phyloP scores from a whole-genome alignment of 2,888 invertebrate species.

The Deilephila porcellus region DNA sequence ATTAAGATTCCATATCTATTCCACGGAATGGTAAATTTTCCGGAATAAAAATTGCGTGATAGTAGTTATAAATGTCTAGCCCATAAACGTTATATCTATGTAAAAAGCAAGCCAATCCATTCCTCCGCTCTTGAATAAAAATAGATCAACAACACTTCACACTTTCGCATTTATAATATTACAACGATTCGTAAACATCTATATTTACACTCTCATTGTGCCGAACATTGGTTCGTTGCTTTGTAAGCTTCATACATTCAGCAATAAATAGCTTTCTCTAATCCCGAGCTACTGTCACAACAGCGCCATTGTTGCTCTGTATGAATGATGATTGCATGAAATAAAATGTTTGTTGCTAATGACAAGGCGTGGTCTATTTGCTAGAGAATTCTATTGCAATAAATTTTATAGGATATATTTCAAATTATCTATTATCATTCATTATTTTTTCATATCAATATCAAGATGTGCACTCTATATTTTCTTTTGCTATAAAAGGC shows the following conservation, averaged over 20 bases:
- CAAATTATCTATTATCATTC: too few relatives aligned
- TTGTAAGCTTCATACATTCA: slow-evolving; percentile 5
- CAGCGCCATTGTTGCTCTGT: slow-evolving; percentile 12
- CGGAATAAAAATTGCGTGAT: too few relatives aligned
- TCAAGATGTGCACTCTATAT: too few relatives aligned
- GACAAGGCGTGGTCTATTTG: background rate
- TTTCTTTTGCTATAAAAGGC: too few relatives aligned
- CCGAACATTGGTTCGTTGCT: background rate
- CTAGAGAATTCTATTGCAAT: background rate
- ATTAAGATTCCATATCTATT: too few relatives aligned
- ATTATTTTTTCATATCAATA: too few relatives aligned
- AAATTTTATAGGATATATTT: background rate
- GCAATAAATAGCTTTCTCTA: slow-evolving; percentile 5
- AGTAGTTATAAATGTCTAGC: too few relatives aligned
- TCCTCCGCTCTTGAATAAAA: too few relatives aligned
- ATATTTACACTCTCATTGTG: background rate
- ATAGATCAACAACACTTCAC: too few relatives aligned
- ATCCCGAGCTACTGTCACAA: slow-evolving; percentile 26
- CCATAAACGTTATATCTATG: too few relatives aligned
- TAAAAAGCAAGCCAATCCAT: too few relatives aligned
- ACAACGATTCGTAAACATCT: background rate
- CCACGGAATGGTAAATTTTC: too few relatives aligned
- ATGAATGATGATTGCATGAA: slow-evolving; percentile 24
- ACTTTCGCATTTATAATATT: background rate
- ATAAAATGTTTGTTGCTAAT: slow-evolving; percentile 18